Evolutionary conservation across 2,797 vertebrate genomes (phyloP).

Genomic region (Anableps anableps): DNA sequence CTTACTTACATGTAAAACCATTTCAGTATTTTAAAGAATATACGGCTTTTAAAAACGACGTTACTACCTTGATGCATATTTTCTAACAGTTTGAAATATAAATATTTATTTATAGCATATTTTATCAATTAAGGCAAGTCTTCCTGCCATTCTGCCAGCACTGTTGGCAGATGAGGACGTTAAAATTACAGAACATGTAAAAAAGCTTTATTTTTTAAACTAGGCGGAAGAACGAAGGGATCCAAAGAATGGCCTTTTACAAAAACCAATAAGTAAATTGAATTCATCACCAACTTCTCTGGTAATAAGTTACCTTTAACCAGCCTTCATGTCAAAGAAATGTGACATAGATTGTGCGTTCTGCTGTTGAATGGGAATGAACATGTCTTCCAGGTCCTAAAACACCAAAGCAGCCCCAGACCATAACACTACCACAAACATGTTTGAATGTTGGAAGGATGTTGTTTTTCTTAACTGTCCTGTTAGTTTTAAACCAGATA

Average conservation of each 20-base stretch:
- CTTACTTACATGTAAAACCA: not conserved
- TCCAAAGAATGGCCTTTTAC: no score
- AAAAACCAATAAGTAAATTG: no score
- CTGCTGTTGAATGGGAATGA: no score
- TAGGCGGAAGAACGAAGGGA: no score
- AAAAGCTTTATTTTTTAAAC: no score
- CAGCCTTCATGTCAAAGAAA: no score
- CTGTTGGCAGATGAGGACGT: no score
- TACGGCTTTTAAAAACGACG: not conserved
- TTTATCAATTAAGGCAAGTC: not conserved
- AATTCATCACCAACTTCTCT: no score
- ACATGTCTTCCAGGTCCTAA: not conserved
- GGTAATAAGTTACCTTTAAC: no score
- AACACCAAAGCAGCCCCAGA: not conserved
- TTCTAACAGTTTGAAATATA: not conserved
- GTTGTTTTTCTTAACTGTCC: not conserved
- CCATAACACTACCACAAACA: not conserved
- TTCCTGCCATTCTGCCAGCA: no score
- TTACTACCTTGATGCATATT: not conserved
- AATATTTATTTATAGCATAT: not conserved
- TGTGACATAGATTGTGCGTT: no score
- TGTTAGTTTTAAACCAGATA: not conserved
- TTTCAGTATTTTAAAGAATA: not conserved
- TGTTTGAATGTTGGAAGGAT: not conserved
- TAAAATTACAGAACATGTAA: no score